These are phyloP conservation scores for Drosophila hamatofila DNA, from an alignment of 2,888 invertebrate species.

Conservation along the genomic window DNA sequence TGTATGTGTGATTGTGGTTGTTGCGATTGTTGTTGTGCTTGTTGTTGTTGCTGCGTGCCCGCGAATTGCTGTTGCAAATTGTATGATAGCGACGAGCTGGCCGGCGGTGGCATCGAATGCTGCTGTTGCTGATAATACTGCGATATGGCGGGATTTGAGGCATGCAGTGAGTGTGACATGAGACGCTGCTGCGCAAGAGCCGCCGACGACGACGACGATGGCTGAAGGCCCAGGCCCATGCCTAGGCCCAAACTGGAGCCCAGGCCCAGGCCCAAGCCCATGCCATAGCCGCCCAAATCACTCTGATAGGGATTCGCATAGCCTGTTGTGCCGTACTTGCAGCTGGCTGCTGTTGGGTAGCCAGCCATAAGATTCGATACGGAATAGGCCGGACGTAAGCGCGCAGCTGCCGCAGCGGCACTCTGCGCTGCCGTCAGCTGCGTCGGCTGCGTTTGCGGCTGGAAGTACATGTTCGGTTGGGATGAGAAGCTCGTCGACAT, in stretches of 20 bases:
- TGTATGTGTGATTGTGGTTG: conserved; percentile 78
- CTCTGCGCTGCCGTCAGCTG: conserved; percentile 73
- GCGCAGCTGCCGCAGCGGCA: conserved; percentile 74
- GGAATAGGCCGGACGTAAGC: conserved; percentile 84
- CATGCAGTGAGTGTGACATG: conserved; percentile 84
- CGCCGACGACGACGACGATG: conserved; percentile 4
- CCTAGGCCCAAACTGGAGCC: conserved; percentile 35
- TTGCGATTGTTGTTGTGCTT: conserved; percentile 51
- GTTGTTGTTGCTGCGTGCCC: conserved; percentile 77
- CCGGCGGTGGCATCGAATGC: conserved; percentile 58
- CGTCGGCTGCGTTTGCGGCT: conserved; percentile 76
- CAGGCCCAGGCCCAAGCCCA: conserved; percentile 48
- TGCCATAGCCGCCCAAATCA: conserved; percentile 65
- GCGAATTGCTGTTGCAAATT: conserved; percentile 84
- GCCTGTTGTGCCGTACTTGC: conserved; percentile 67
- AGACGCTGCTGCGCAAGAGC: conserved; percentile 79
- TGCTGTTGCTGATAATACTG: conserved; percentile 78
- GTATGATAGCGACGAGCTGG: conserved; percentile 72
- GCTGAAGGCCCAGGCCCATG: conserved; percentile 50
- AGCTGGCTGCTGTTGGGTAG: conserved; percentile 67
- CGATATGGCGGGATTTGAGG: conserved; percentile 85
- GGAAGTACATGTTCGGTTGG: conserved; percentile 85
- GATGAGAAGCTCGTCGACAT: conserved; percentile 85
- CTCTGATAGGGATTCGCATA: conserved; percentile 81
- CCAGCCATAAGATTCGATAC: conserved; percentile 83